Conservation (phyloP, 2,113 vertebrate species). For the Lagopus muta region DNA sequence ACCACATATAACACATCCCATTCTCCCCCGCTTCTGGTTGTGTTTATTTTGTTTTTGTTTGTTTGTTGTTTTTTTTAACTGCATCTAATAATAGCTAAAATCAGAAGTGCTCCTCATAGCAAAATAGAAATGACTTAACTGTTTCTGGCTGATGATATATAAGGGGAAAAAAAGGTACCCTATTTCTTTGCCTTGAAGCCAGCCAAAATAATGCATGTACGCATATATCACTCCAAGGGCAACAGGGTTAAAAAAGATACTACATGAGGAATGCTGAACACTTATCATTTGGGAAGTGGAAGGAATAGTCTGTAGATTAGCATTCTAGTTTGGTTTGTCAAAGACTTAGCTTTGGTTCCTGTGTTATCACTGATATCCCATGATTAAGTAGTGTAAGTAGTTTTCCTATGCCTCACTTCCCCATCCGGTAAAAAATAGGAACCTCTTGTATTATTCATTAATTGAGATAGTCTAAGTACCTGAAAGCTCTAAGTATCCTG, state of each 20-base stretch:
- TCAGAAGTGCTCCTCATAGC: not conserved
- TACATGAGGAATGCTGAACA: not conserved
- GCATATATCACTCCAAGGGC: not conserved
- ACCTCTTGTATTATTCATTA: constrained; percentile 11
- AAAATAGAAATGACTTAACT: not conserved
- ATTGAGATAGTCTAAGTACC: constrained; percentile 17
- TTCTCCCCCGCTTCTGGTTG: not conserved
- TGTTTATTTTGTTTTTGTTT: not conserved
- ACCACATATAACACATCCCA: not conserved
- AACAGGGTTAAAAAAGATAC: not conserved
- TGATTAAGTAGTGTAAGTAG: constrained; percentile 39
- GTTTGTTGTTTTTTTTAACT: not conserved
- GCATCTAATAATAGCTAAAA: not conserved
- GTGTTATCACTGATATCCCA: not conserved
- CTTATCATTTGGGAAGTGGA: constrained; percentile 10
- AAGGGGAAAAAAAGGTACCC: not conserved
- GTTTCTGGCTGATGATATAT: not conserved
- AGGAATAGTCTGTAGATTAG: constrained; percentile 1
- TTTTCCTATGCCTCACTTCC: constrained; percentile 41
- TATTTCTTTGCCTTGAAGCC: not conserved
- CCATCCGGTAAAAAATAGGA: constrained; percentile 45
- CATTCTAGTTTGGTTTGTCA: constrained; percentile 14
- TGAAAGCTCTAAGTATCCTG: not conserved
- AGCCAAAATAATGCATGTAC: not conserved
- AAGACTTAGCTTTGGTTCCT: not conserved